These are phyloP conservation scores for Callochromis pleurospilus DNA, from an alignment of 2,113 vertebrate genomes.

Conservation along the genomic window DNA sequence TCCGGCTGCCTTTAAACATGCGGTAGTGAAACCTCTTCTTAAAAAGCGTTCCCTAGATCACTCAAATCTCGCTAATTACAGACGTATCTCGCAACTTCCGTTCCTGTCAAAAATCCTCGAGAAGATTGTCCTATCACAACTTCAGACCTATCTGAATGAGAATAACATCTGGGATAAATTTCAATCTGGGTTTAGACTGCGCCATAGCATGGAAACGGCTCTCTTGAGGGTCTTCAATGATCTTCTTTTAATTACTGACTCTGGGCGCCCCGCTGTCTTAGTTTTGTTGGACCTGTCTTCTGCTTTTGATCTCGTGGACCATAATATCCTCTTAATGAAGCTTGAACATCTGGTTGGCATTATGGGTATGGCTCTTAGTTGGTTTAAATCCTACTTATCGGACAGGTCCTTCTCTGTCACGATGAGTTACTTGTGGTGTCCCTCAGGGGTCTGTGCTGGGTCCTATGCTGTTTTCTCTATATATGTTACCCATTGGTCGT, in stretches of 20 bases:
- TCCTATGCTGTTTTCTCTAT: no score
- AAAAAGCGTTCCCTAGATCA: no score
- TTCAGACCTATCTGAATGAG: background rate
- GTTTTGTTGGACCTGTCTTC: background rate
- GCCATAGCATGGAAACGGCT: fast-evolving
- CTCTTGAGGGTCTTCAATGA: background rate
- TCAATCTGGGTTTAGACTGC: fast-evolving
- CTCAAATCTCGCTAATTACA: no score
- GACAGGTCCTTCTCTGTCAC: no score
- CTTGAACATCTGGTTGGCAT: background rate
- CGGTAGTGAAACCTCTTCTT: no score
- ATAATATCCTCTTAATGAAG: background rate
- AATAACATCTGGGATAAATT: background rate
- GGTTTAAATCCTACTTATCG: background rate
- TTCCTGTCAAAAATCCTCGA: no score
- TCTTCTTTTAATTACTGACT: background rate
- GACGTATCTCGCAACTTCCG: no score
- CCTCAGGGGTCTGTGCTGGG: no score
- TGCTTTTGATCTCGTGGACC: background rate
- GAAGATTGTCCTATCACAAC: no score
- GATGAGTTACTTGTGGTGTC: no score
- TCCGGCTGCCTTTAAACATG: no score
- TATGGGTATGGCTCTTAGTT: background rate
- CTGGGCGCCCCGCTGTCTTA: background rate
- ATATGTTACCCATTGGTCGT: no score